Conservation (phyloP, 2,888 invertebrate species). For the Trilocha varians region DNA sequence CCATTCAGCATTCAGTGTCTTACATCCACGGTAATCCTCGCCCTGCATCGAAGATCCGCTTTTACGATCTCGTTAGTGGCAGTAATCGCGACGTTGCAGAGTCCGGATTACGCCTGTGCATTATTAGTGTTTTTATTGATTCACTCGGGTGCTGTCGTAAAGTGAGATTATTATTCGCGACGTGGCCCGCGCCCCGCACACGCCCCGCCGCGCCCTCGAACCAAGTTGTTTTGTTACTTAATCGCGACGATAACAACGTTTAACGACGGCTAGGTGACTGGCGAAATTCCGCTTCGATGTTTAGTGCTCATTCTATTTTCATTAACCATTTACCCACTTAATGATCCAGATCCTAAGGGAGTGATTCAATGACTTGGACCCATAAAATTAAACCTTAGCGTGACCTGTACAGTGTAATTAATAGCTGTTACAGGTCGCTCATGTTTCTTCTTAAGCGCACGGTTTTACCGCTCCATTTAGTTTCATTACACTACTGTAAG, state of each 20-base stretch:
- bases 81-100: slow-evolving; percentile 69
- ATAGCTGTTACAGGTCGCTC: slow-evolving; percentile 27
- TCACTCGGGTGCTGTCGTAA: slow-evolving; percentile 72
- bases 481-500: background rate
- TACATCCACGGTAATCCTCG: slow-evolving; percentile 44
- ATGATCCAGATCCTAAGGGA: slow-evolving; percentile 69
- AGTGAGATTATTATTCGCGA: slow-evolving; percentile 73
- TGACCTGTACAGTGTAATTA: slow-evolving; percentile 52
- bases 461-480: slow-evolving; percentile 1
- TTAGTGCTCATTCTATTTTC: slow-evolving; percentile 74
- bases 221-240: slow-evolving; percentile 70
- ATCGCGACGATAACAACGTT: slow-evolving; percentile 72
- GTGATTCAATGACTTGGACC: slow-evolving; percentile 63
- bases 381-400: slow-evolving; percentile 66
- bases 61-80: slow-evolving; percentile 72
- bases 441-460: slow-evolving; percentile 2
- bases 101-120: slow-evolving; percentile 69
- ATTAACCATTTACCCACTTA: slow-evolving; percentile 73
- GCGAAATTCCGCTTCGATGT: slow-evolving; percentile 71
- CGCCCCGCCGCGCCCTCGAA: slow-evolving; percentile 36
- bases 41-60: slow-evolving; percentile 66
- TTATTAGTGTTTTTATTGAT: slow-evolving; percentile 75
- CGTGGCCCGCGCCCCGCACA: slow-evolving; percentile 34
- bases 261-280: slow-evolving; percentile 73
- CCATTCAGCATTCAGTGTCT: slow-evolving; percentile 24